phyloP scores from a whole-genome alignment of 2,113 vertebrate species.

The Microcebus murinus region DNA sequence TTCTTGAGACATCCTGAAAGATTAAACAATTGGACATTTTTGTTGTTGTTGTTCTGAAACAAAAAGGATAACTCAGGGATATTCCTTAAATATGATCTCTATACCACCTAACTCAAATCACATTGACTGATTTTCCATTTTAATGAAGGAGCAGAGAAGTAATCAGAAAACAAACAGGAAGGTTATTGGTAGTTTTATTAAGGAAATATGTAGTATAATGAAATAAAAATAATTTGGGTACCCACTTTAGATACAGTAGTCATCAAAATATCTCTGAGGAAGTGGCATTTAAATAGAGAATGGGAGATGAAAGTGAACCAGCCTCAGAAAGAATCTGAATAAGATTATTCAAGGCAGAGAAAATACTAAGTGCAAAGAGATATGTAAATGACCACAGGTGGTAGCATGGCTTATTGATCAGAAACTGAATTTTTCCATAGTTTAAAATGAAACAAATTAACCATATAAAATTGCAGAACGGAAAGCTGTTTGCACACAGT shows the following conservation, averaged over 20 bases:
- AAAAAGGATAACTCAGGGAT: not conserved
- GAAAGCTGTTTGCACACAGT: not conserved
- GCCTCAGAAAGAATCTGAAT: not conserved
- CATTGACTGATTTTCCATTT: not conserved
- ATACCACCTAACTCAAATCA: not conserved
- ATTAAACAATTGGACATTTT: not conserved
- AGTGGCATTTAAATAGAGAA: not conserved
- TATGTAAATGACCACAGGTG: not conserved
- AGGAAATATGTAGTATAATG: not conserved
- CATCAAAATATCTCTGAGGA: not conserved
- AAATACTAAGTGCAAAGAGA: not conserved
- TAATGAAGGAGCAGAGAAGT: not conserved
- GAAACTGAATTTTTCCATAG: not conserved
- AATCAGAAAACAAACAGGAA: not conserved
- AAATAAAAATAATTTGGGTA: not conserved
- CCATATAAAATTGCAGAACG: not conserved
- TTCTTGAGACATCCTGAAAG: not conserved
- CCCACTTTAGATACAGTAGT: not conserved
- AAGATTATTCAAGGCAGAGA: not conserved
- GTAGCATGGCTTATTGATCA: not conserved
- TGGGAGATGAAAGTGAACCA: not conserved
- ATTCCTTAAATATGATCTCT: not conserved
- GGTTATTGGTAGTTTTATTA: not conserved
- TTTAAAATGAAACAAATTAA: conserved; percentile 19
- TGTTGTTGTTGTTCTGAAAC: not conserved